These are phyloP conservation scores for Carassius carassius DNA, from an alignment of 2,113 vertebrate species.

Conservation along the genomic window DNA sequence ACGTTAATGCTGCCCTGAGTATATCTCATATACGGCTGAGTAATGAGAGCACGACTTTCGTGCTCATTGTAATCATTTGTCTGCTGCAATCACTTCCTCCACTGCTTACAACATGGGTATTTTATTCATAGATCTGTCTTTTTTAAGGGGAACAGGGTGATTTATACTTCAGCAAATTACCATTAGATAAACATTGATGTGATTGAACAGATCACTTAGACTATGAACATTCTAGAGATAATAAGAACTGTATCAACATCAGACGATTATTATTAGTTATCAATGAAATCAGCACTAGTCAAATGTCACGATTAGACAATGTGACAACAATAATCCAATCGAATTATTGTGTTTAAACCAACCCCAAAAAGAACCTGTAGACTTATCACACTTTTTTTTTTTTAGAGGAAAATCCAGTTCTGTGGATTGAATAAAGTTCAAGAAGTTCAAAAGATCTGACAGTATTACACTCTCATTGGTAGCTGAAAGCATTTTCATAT, in stretches of 20 bases:
- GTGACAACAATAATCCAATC: background rate
- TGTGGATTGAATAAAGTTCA: background rate
- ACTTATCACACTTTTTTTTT: too few species aligned
- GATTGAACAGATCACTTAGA: constrained; percentile 30
- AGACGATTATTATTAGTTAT: background rate
- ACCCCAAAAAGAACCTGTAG: background rate
- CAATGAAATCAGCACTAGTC: background rate
- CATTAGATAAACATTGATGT: constrained; percentile 25
- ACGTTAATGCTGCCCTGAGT: constrained; percentile 60
- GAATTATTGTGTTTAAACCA: background rate
- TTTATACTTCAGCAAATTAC: constrained; percentile 46
- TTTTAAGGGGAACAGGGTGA: constrained; percentile 55
- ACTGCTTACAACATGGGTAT: constrained; percentile 46
- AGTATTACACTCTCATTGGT: background rate
- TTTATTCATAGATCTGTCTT: constrained; percentile 46
- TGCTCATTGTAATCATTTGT: constrained; percentile 68
- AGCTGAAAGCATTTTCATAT: background rate
- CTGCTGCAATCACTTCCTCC: constrained; percentile 51
- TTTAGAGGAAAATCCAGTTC: background rate
- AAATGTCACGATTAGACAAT: background rate
- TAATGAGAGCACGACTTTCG: constrained; percentile 67
- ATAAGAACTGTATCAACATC: background rate
- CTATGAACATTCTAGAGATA: background rate
- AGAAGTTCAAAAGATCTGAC: background rate
- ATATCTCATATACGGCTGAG: constrained; percentile 66